Evolutionary conservation across 1,140 invertebrate genomes (phyloP).

Genomic region (Eufriesea mexicana): DNA sequence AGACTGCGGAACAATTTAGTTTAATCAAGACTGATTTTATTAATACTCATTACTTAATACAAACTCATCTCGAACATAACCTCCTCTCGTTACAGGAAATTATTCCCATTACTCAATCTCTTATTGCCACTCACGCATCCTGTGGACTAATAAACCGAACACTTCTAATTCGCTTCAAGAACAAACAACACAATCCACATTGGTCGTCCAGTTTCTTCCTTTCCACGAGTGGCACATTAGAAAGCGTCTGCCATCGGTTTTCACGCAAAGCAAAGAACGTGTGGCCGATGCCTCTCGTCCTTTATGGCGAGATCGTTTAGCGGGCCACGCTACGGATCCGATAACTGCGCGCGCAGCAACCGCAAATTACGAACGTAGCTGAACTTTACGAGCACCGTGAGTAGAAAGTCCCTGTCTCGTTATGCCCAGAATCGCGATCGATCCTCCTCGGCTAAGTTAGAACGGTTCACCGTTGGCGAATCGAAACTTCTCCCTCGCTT

Average conservation of each 20-base stretch:
- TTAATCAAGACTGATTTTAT: no score
- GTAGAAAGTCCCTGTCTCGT: slow-evolving; percentile 66
- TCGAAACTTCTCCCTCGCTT: slow-evolving; percentile 27
- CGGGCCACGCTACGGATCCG: slow-evolving; percentile 25
- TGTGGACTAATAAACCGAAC: no score
- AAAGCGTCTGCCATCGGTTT: slow-evolving; percentile 27
- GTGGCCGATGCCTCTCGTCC: background rate
- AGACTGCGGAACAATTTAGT: no score
- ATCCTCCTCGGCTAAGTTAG: slow-evolving; percentile 52
- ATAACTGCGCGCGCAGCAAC: slow-evolving; percentile 33
- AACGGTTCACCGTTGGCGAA: slow-evolving; percentile 22
- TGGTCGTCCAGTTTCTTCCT: background rate
- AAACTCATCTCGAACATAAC: no score
- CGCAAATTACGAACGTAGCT: slow-evolving; percentile 62
- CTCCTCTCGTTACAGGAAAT: no score
- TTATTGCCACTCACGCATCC: background rate
- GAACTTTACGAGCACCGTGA: slow-evolving; percentile 65
- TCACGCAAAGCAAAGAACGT: background rate
- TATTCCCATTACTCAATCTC: no score
- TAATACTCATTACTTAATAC: no score
- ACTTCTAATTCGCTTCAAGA: background rate
- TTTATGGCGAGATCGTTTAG: slow-evolving; percentile 22
- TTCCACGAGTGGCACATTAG: slow-evolving; percentile 19
- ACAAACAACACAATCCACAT: background rate
- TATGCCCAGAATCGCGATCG: slow-evolving; percentile 67